Conservation (phyloP, 2,113 vertebrate species). For the Pseudorectes ferrugineus region DNA sequence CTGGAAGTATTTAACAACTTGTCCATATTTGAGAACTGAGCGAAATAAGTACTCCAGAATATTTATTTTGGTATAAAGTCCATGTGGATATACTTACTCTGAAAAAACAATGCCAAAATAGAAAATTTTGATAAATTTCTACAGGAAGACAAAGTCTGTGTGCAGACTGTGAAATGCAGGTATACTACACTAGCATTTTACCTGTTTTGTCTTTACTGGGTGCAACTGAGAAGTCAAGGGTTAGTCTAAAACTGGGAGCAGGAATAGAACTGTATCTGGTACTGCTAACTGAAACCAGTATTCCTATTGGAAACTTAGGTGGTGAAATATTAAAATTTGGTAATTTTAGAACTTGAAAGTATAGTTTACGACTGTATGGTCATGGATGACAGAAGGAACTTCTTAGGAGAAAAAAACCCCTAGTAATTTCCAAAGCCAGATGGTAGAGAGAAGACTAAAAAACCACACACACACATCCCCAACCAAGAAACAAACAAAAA, state of each 20-base stretch:
- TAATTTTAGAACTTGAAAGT: conserved; percentile 30
- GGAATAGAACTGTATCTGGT: neutral
- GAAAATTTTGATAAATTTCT: neutral
- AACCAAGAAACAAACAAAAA: neutral
- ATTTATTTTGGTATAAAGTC: conserved; percentile 40
- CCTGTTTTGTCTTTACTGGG: neutral
- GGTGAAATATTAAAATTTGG: neutral
- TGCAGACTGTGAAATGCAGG: neutral
- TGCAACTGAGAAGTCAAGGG: neutral
- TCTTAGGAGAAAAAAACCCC: neutral
- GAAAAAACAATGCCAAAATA: neutral
- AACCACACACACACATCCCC: neutral
- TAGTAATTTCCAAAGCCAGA: conserved; percentile 15
- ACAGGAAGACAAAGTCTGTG: neutral
- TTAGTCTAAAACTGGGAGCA: neutral
- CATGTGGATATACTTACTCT: neutral
- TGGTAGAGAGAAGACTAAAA: neutral
- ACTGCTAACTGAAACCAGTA: conserved; percentile 16
- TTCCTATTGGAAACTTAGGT: neutral
- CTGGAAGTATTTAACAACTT: conserved; percentile 41
- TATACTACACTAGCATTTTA: neutral
- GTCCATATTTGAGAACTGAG: neutral
- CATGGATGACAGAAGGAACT: neutral
- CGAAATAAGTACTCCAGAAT: neutral
- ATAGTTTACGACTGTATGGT: neutral